Percentiles rank a stretch among this genome's conserved stretches.
Evolutionary conservation across 2,113 vertebrate species (phyloP).

Genomic region (Scopus umbretta): DNA sequence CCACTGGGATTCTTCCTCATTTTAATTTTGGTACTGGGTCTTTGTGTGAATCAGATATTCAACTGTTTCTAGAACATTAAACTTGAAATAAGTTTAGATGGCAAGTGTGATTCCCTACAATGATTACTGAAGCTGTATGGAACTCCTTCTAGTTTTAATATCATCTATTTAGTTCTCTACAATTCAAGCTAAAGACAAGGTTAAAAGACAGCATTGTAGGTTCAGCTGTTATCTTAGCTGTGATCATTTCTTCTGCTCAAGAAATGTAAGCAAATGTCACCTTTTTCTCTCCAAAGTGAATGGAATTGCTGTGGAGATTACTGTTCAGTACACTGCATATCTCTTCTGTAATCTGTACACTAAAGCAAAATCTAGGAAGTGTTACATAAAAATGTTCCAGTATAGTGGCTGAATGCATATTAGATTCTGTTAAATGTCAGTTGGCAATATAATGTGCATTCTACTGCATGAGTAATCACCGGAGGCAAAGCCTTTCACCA

Average conservation of each 20-base stretch:
- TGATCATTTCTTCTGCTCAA: background rate
- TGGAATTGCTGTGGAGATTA: background rate
- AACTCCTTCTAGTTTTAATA: background rate
- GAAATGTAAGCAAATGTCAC: background rate
- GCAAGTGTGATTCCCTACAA: background rate
- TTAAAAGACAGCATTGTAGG: background rate
- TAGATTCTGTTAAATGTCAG: slow-evolving; percentile 57
- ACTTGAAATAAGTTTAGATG: background rate
- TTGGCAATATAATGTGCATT: slow-evolving; percentile 32
- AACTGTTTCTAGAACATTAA: background rate
- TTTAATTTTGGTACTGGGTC: background rate
- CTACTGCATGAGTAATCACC: slow-evolving; percentile 12
- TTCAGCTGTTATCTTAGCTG: background rate
- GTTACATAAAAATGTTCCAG: slow-evolving; percentile 19
- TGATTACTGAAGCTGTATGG: background rate
- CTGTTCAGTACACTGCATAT: background rate
- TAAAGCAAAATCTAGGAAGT: slow-evolving; percentile 1
- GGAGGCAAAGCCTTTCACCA: slow-evolving; percentile 7
- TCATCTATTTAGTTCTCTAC: background rate
- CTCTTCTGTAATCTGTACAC: background rate
- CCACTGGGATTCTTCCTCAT: background rate
- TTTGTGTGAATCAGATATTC: background rate
- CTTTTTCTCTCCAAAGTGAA: background rate
- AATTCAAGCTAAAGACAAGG: background rate
- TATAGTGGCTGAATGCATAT: background rate